Evolutionary conservation across 2,888 invertebrate genomes (phyloP).

Genomic region (Meteorus colon): DNA sequence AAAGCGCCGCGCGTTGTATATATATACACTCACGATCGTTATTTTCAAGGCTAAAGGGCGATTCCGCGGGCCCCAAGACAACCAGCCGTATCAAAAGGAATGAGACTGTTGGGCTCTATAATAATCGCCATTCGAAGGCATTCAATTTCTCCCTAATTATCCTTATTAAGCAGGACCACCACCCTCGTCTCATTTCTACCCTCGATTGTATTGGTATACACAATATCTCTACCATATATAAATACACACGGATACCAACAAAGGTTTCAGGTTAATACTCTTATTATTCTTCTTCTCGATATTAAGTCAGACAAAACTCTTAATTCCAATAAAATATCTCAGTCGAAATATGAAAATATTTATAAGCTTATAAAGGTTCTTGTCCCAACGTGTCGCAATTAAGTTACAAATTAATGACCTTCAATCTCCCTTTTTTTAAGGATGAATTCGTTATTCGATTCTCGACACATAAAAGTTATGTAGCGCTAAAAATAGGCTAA

Average conservation of each 20-base stretch:
- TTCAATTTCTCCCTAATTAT: constrained; percentile 63
- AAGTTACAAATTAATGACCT: no score
- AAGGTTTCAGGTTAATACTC: constrained; percentile 31
- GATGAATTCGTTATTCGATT: no score
- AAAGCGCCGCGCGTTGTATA: not conserved
- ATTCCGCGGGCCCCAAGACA: constrained; percentile 38
- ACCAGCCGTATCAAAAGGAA: constrained; percentile 49
- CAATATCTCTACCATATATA: no score
- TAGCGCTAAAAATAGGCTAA: no score
- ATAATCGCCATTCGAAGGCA: constrained; percentile 59
- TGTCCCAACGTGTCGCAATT: no score
- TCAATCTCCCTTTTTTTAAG: no score
- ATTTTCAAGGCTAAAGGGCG: constrained; percentile 51
- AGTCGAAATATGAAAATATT: no score
- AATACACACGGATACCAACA: no score
- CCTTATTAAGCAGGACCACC: constrained; percentile 60
- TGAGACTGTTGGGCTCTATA: constrained; percentile 48
- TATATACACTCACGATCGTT: constrained; percentile 43
- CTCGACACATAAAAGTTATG: no score
- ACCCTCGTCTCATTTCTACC: constrained; percentile 42
- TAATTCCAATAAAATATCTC: not conserved
- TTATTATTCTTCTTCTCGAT: constrained; percentile 28
- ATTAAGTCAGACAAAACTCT: not conserved
- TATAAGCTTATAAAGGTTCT: no score
- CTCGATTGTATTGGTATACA: constrained; percentile 26